Evolutionary conservation across 2,888 invertebrate genomes (phyloP).

Genomic region (Acanthococcus lagerstroemiae): DNA sequence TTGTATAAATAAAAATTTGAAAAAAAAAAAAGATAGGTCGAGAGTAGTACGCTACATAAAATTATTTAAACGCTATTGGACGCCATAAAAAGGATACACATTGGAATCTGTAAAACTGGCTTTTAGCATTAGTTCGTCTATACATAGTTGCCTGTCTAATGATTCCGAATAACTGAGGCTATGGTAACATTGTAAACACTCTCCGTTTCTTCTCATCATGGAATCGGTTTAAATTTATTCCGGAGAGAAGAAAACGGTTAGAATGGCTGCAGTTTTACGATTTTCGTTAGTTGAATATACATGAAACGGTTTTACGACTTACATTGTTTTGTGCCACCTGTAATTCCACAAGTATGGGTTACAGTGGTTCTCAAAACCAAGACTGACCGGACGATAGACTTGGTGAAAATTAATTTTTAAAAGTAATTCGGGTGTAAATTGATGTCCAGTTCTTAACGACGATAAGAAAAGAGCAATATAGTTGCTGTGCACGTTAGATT

Average conservation of each 20-base stretch:
- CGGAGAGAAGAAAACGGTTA: background rate
- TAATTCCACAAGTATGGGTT: background rate
- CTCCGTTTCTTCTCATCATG: background rate
- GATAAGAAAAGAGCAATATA: too few species aligned
- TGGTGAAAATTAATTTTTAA: too few species aligned
- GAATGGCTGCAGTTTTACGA: background rate
- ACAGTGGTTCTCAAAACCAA: background rate
- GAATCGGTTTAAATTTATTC: background rate
- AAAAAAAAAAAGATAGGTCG: too few species aligned
- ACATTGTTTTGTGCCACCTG: conserved; percentile 8
- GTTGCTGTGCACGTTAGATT: too few species aligned
- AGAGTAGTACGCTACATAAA: background rate
- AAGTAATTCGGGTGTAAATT: too few species aligned
- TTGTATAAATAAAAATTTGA: too few species aligned
- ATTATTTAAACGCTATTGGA: conserved; percentile 9
- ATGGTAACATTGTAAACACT: conserved; percentile 11
- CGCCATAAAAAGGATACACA: conserved; percentile 13
- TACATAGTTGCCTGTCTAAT: conserved; percentile 19
- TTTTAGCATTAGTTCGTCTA: conserved; percentile 23
- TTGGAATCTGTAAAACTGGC: conserved; percentile 18
- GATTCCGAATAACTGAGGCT: background rate
- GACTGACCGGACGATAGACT: too few species aligned
- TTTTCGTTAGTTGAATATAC: conserved; percentile 6
- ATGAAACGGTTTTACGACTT: conserved; percentile 5
- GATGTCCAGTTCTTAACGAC: too few species aligned